Evolutionary conservation across 2,888 invertebrate species (phyloP), one percentile per base, ranked within the genome.

Genomic region (Eupithecia inturbata): DNA sequence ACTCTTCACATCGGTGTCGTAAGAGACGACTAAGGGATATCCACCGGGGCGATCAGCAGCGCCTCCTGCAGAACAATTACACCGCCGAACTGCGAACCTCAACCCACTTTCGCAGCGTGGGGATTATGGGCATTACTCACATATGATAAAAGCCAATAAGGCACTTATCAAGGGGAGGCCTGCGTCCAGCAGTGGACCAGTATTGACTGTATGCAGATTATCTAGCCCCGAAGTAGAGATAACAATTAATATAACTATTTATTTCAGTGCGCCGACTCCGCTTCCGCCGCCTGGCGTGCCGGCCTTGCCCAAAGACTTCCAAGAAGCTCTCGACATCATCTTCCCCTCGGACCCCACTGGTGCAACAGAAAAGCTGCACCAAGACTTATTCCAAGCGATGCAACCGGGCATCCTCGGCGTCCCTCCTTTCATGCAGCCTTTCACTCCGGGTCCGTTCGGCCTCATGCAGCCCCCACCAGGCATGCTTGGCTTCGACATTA

Each of bases 241-340:
- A 41, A 41, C 41, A 16, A 19, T n/a, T 45, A n/a, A 45, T 45
- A 2, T n/a, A 45, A 16, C 5, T 12, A 45, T 67, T 31, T 67
- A 0, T 68, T 49, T 14, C 72, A 75, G 75, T 71, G 60, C 62
- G 16, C 70, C 57, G 72, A 77, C 81, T 12, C 82, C 79, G 72
- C 77, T 77, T 71, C 85, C 82, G 28, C 77, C 79, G 19, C 64
- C 67, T 28, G 12, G 82, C 79, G n/a, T 82, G 69, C 87, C 87
- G n/a, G 81, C 79, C 63, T 87, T 96, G 1, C 96, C 96, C 3
- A 95, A 96, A 79, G 96, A 96, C 89, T 95, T 96, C 82, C 96
- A 96, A 77, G 96, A 96, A 71, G 96, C 96, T 0, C 90, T 96
- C 6, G 95, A 96, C 85, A 96, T 96, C 49, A 95, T 96, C 71